Evolutionary conservation across 2,888 invertebrate genomes (phyloP).

Genomic region (Unio delphinus): DNA sequence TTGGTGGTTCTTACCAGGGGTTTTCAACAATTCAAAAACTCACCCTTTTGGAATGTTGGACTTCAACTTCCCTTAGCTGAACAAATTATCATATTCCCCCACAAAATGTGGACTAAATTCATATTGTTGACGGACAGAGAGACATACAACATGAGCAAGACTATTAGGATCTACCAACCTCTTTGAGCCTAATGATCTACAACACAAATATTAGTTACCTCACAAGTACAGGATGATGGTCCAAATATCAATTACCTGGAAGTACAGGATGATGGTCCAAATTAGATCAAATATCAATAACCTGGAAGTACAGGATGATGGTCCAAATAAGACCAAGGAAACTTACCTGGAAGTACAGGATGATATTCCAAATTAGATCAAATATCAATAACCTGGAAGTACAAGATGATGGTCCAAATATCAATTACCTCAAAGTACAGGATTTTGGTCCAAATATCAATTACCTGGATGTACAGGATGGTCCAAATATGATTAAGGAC

Average conservation of each 20-base stretch:
- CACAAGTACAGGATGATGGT: conserved; percentile 98
- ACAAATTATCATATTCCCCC: too few species aligned
- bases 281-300: conserved; percentile 85
- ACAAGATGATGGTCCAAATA: conserved; percentile 85
- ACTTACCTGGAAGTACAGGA: conserved; percentile 96
- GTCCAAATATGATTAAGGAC: too few species aligned
- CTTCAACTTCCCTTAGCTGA: too few species aligned
- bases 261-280: conserved; percentile 98
- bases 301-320: conserved; percentile 98
- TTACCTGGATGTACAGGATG: too few species aligned
- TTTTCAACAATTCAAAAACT: too few species aligned
- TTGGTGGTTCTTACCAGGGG: too few species aligned
- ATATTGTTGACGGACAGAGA: too few species aligned
- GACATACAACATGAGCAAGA: neutral
- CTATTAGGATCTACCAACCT: too few species aligned
- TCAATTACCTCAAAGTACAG: too few species aligned
- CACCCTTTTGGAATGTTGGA: too few species aligned
- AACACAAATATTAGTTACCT: conserved; percentile 80
- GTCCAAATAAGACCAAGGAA: conserved; percentile 97
- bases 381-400: conserved; percentile 90
- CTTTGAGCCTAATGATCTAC: neutral
- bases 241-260: conserved; percentile 94
- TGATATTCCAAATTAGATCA: conserved; percentile 98
- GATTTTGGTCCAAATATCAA: too few species aligned
- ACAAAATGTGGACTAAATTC: too few species aligned